These are phyloP conservation scores for Entomyzon cyanotis DNA, from an alignment of 2,113 vertebrate species.

Conservation along the genomic window DNA sequence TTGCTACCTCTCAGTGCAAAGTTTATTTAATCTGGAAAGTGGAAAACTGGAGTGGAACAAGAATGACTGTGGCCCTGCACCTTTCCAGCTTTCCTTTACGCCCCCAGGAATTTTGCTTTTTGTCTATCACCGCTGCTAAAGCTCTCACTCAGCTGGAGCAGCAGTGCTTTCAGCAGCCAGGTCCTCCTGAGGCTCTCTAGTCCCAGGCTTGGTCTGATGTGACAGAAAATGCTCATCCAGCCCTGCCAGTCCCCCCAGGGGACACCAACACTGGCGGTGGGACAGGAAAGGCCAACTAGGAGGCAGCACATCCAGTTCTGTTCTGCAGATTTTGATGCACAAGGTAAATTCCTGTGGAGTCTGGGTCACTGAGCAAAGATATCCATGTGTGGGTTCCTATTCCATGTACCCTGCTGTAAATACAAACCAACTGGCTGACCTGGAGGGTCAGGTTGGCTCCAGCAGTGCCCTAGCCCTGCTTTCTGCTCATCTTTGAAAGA, in stretches of 20 bases:
- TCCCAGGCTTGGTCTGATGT: not conserved
- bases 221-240: not conserved
- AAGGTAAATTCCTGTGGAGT: not conserved
- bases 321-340: not conserved
- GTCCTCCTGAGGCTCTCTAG: not conserved
- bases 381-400: not conserved
- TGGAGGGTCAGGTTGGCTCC: not conserved
- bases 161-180: not conserved
- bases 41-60: not conserved
- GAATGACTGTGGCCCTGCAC: rapidly evolving
- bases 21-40: not conserved
- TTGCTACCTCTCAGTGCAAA: not conserved
- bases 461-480: not conserved
- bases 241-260: not conserved
- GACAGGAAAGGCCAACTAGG: not conserved
- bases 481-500: not conserved
- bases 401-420: not conserved
- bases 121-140: not conserved
- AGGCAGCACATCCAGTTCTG: not conserved
- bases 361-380: not conserved
- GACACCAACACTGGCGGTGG: rapidly evolving
- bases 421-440: not conserved
- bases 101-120: not conserved
- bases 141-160: not conserved
- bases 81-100: not conserved